These are phyloP conservation scores for Leptestheria dahalacensis DNA, from an alignment of 1,140 invertebrate species.

Conservation along the genomic window DNA sequence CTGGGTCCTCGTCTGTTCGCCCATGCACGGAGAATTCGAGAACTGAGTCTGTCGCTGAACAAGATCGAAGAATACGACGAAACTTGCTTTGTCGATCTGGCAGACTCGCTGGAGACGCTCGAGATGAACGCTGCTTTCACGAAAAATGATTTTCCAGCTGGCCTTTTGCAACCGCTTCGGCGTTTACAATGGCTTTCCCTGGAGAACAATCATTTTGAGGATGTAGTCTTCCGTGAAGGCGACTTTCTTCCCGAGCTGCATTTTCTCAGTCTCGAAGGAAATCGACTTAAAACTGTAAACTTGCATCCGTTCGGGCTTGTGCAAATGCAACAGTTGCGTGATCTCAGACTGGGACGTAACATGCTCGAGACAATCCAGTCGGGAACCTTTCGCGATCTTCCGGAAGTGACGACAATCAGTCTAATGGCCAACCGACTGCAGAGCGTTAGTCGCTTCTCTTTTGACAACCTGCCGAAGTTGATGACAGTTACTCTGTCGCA, in stretches of 20 bases:
- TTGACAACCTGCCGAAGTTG: constrained; percentile 47
- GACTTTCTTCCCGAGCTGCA: constrained; percentile 49
- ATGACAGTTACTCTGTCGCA: constrained; percentile 47
- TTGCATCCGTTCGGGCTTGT: constrained; percentile 37
- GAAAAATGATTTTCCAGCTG: constrained; percentile 55
- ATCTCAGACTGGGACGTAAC: constrained; percentile 61
- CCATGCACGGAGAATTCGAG: constrained; percentile 49
- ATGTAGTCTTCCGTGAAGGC: constrained; percentile 40
- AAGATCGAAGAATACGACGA: constrained; percentile 58
- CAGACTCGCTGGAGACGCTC: constrained; percentile 56
- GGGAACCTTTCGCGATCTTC: constrained; percentile 38
- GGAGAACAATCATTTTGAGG: constrained; percentile 72
- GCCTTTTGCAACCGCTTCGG: constrained; percentile 47
- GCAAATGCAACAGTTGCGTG: constrained; percentile 54
- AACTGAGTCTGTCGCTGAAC: constrained; percentile 78
- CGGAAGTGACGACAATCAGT: constrained; percentile 48
- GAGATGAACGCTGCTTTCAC: constrained; percentile 72
- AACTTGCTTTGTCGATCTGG: constrained; percentile 54
- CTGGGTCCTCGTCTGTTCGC: constrained; percentile 55
- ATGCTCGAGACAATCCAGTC: constrained; percentile 40
- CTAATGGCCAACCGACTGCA: constrained; percentile 53
- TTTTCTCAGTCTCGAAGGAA: constrained; percentile 75
- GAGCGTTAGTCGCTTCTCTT: constrained; percentile 37
- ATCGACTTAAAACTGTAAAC: constrained; percentile 48
- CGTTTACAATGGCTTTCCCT: constrained; percentile 67